Evolutionary conservation across 2,113 vertebrate species (phyloP).

Genomic region (Notothenia coriiceps): DNA sequence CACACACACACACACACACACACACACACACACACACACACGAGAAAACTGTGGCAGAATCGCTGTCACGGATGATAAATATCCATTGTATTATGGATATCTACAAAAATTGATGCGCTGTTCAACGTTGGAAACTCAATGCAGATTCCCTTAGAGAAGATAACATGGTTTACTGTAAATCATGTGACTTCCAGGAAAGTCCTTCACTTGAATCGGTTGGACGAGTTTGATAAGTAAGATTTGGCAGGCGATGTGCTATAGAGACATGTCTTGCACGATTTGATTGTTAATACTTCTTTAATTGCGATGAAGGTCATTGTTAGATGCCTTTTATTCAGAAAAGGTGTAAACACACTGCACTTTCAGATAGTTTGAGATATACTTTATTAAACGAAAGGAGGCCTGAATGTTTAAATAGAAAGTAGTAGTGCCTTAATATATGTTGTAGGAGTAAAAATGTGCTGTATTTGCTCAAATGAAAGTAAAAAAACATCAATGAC

Average conservation of each 20-base stretch:
- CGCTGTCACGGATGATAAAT: not conserved
- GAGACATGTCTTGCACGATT: not conserved
- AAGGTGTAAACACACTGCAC: not conserved
- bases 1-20: no score
- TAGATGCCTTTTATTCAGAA: not conserved
- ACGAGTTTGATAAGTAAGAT: conserved; percentile 10
- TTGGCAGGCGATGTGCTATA: not conserved
- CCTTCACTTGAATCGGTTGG: conserved; percentile 6
- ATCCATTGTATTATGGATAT: no score
- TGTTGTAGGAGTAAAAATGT: not conserved
- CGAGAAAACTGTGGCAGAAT: no score
- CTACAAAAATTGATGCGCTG: not conserved
- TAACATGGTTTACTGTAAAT: conserved; percentile 10
- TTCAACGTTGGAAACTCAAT: not conserved
- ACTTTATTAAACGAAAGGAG: not conserved
- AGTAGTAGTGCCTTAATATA: not conserved
- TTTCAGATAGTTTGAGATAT: not conserved
- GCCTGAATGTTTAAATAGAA: not conserved
- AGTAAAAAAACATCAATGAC: not conserved
- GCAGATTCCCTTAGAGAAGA: not conserved
- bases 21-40: no score
- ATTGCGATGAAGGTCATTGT: not conserved
- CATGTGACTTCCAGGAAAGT: conserved; percentile 48
- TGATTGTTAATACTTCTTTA: not conserved
- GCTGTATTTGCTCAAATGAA: not conserved